Conservation (phyloP, 2,113 vertebrate species). For the Anhinga rufa region DNA sequence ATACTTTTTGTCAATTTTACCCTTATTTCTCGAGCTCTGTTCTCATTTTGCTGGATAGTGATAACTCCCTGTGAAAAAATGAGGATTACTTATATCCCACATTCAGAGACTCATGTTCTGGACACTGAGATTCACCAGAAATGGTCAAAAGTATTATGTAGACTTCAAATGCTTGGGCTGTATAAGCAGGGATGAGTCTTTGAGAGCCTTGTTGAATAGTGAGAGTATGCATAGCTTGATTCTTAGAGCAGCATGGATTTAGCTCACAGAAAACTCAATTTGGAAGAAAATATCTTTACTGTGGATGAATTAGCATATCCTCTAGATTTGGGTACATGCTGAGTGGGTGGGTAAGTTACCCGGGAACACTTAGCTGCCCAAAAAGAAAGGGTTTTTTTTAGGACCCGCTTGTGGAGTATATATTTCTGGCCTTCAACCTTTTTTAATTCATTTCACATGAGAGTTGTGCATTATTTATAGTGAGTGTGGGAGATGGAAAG, state of each 20-base stretch:
- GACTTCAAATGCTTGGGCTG: not conserved
- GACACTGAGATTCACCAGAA: not conserved
- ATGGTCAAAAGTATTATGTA: not conserved
- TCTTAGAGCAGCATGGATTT: not conserved
- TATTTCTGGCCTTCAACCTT: conserved; percentile 10
- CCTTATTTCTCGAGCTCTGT: not conserved
- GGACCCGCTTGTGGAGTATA: not conserved
- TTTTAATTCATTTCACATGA: conserved; percentile 19
- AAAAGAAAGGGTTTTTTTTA: not conserved
- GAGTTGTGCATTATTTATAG: conserved; percentile 41
- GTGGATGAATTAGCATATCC: not conserved
- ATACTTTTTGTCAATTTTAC: not conserved
- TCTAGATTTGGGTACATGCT: not conserved
- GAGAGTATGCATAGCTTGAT: not conserved
- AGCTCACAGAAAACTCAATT: not conserved
- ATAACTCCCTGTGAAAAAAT: not conserved
- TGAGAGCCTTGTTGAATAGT: not conserved
- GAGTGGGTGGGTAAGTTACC: not conserved
- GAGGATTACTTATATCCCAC: not conserved
- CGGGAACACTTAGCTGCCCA: not conserved
- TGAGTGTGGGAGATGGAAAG: conserved; percentile 7
- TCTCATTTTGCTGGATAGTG: not conserved
- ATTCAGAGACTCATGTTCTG: not conserved
- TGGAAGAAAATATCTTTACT: not conserved
- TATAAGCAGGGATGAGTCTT: not conserved